Conservation (phyloP, 1,140 invertebrate genomes). For the Macrobrachium nipponense region DNA sequence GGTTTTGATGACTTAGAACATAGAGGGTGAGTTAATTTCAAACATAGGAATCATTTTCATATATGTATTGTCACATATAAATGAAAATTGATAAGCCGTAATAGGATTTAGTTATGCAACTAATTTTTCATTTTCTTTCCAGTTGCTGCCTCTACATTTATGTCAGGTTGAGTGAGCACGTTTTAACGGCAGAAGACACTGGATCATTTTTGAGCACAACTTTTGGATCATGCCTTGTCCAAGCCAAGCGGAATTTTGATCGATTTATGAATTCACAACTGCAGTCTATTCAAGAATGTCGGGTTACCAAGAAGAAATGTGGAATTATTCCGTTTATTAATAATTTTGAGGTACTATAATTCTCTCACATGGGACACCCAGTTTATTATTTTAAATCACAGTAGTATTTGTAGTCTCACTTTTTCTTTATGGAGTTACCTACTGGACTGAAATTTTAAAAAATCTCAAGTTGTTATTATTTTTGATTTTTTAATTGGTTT, state of each 20-base stretch:
- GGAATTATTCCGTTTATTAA: conserved; percentile 92
- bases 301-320: conserved; percentile 81
- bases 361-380: too few species aligned
- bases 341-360: conserved; percentile 80
- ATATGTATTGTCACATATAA: too few species aligned
- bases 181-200: conserved; percentile 89
- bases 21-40: too few species aligned
- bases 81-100: too few species aligned
- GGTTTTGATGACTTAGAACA: too few species aligned
- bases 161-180: conserved; percentile 81
- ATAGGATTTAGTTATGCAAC: too few species aligned
- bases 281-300: conserved; percentile 83
- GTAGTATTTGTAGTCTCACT: too few species aligned
- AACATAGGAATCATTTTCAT: too few species aligned
- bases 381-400: too few species aligned
- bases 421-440: too few species aligned
- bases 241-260: conserved; percentile 96
- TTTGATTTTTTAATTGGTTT: background rate
- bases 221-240: conserved; percentile 87
- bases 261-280: conserved; percentile 90
- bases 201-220: conserved; percentile 92
- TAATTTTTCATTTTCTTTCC: conserved; percentile 7
- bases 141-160: conserved; percentile 64
- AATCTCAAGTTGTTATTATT: too few species aligned
- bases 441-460: too few species aligned